Base-by-base conservation (phyloP, 1,140 invertebrate genomes). In the Papilio aristodemus region DNA sequence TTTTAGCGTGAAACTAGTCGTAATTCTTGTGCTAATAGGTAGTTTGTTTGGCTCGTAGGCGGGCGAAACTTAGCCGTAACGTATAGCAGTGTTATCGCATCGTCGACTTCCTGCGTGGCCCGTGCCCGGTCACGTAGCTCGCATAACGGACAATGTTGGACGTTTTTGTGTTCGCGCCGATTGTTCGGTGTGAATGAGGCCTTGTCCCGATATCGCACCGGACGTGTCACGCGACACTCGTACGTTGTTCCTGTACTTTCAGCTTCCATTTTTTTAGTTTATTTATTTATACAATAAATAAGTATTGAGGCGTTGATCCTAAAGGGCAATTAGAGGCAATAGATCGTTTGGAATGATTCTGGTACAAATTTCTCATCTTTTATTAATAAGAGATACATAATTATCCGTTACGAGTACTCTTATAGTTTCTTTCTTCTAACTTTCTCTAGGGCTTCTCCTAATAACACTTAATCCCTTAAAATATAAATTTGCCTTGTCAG, bases 171-270 rank as follows among this genome's bases (percentile, higher is more conserved):
- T 60, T 71, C 19, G 54, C 37, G 50, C 25, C 66, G 67, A 69
- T 74, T 74, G 69, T 74, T 74, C 68, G 43, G 27, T 36, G 27
- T 71, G 63, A 75, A 75, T 70, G 57, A 59, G 32, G 50, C 71
- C 69, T 73, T 77, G 70, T 79, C 38, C 13, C 37, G 70, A 62
- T 78, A 78, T 75, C 71, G 69, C 57, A 57, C 72, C 75, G 77
- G 75, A 79, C 75, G 75, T 77, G 71, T 66, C 39, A 22, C 63
- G 63, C 46, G 46, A 50, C 46, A 50, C 46, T 66, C 63, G 17
- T 66, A 50, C 13, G 63, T 66, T 66, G 50, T 66, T 50, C 46
- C 17, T 50, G 46, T 50, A 50, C 46, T 50, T 50, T 50, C 46
- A 50, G 46, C 19, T 50, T 22, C 19, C 8, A 50, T 25, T 17